These are phyloP conservation scores for Trididemnum clinides DNA, from an alignment of 23 tunicate species.

Conservation along the genomic window DNA sequence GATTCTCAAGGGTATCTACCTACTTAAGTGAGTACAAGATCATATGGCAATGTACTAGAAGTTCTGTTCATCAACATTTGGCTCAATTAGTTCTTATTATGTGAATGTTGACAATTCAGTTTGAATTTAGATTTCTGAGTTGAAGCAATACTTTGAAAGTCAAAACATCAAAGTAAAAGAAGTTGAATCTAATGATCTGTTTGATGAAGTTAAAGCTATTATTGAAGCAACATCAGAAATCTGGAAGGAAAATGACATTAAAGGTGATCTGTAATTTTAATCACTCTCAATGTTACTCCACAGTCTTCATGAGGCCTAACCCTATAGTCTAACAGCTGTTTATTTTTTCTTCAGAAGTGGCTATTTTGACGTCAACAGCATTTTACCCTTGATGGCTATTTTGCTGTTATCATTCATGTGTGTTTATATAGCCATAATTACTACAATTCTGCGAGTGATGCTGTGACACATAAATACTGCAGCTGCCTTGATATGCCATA, in stretches of 20 bases:
- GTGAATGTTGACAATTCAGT: not conserved
- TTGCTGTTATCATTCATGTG: too few species aligned
- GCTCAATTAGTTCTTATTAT: too few species aligned
- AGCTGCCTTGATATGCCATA: too few species aligned
- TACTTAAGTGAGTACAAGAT: too few species aligned
- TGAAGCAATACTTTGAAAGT: slow-evolving; percentile 64
- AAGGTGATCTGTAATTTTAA: slow-evolving; percentile 38
- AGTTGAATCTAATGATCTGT: slow-evolving; percentile 18
- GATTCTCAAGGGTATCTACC: too few species aligned
- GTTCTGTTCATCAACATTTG: too few species aligned
- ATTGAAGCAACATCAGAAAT: slow-evolving; percentile 61
- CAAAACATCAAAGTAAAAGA: slow-evolving; percentile 43
- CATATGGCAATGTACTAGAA: too few species aligned
- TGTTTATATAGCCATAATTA: too few species aligned
- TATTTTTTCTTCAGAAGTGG: not conserved
- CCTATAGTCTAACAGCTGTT: not conserved
- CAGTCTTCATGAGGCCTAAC: not conserved
- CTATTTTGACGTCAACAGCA: too few species aligned
- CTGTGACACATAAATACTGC: too few species aligned
- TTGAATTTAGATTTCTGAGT: slow-evolving; percentile 60
- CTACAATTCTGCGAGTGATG: too few species aligned
- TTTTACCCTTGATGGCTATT: too few species aligned
- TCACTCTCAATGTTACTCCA: not conserved
- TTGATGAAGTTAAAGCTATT: slow-evolving; percentile 59
- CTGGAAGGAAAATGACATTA: slow-evolving; percentile 63